Evolutionary conservation across 2,113 vertebrate species (phyloP).

Genomic region (Pionites leucogaster): DNA sequence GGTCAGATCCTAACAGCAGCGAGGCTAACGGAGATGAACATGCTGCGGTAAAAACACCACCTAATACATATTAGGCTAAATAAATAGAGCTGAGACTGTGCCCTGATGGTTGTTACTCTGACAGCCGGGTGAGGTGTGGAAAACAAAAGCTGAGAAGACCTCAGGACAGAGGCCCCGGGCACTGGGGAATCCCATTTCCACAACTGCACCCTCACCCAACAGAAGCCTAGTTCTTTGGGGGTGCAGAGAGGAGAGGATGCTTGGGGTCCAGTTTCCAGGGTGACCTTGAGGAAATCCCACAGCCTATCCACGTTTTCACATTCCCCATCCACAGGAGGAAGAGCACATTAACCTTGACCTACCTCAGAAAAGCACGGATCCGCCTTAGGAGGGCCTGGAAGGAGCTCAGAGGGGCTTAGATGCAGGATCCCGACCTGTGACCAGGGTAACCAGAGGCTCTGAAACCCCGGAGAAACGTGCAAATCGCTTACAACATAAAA

Average conservation of each 20-base stretch:
- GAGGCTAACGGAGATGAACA: rapidly evolving
- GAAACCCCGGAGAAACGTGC: not conserved
- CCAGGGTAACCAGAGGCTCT: not conserved
- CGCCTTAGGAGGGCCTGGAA: not conserved
- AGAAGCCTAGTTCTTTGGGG: not conserved
- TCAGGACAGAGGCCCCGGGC: not conserved
- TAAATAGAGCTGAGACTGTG: not conserved
- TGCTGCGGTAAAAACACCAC: not conserved
- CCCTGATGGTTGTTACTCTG: not conserved
- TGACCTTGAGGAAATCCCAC: conserved; percentile 25
- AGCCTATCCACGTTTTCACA: not conserved
- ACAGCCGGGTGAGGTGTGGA: not conserved
- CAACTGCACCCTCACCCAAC: not conserved
- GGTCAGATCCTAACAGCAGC: not conserved
- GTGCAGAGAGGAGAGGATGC: not conserved
- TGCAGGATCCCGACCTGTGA: not conserved
- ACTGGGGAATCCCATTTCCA: not conserved
- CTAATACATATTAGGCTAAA: not conserved
- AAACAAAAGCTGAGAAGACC: not conserved
- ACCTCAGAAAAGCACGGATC: not conserved
- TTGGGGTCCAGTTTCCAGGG: not conserved
- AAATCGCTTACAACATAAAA: not conserved
- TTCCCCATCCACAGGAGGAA: not conserved
- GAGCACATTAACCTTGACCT: conserved; percentile 35
- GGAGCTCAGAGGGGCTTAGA: not conserved